These are phyloP conservation scores for Leucophenga maculata DNA, from an alignment of 2,888 invertebrate genomes.

Conservation along the genomic window DNA sequence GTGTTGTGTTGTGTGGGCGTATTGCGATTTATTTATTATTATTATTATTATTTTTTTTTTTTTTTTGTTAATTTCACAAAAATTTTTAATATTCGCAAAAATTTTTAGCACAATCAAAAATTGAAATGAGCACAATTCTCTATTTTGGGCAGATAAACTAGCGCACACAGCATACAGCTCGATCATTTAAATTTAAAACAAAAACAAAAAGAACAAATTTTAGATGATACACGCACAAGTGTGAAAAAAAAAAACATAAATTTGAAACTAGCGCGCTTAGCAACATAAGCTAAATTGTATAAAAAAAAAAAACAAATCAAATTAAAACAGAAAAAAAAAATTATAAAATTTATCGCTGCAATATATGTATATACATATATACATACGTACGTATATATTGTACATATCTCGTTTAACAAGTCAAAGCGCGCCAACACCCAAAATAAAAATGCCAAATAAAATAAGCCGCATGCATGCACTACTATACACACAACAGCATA, in stretches of 20 bases:
- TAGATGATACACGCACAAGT: background rate
- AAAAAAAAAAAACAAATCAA: conserved; percentile 2
- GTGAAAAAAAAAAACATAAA: conserved; percentile 1
- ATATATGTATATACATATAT: background rate
- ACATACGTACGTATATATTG: no score
- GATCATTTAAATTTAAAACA: background rate
- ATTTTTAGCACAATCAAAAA: background rate
- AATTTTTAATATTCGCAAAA: background rate
- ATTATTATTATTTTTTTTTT: no score
- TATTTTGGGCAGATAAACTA: conserved; percentile 1
- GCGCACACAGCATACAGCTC: background rate
- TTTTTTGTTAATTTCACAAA: no score
- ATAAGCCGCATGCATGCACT: background rate
- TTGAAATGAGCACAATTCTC: background rate
- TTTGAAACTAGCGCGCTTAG: conserved; percentile 22
- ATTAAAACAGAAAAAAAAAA: no score
- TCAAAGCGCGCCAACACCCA: conserved; percentile 13
- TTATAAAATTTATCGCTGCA: background rate
- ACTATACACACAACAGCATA: no score
- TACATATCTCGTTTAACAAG: background rate
- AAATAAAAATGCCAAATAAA: background rate
- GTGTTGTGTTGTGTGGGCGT: no score
- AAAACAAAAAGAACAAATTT: background rate
- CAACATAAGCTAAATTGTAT: background rate
- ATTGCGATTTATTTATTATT: no score